phyloP scores from a whole-genome alignment of 2,888 invertebrate genomes.

The Spodoptera littoralis region DNA sequence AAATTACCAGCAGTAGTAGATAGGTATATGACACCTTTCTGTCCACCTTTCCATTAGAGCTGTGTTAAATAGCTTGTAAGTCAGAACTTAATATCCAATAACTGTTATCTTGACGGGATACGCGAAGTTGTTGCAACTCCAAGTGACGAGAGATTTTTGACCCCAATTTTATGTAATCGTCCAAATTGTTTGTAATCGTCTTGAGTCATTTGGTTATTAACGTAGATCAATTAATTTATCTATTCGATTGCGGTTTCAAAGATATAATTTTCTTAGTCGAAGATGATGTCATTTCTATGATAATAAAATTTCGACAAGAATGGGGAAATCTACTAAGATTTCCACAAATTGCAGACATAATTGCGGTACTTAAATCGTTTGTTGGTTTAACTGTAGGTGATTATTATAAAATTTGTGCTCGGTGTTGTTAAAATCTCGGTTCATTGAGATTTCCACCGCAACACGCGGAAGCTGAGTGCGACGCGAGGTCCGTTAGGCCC shows the following conservation, averaged over 20 bases:
- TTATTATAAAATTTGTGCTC: slow-evolving; percentile 35
- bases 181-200: slow-evolving; percentile 50
- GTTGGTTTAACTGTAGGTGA: slow-evolving; percentile 17
- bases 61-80: background rate
- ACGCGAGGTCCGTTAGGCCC: slow-evolving; percentile 38
- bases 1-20: too few species aligned
- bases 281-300: slow-evolving; percentile 47
- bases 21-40: too few species aligned
- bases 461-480: slow-evolving; percentile 46
- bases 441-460: slow-evolving; percentile 52
- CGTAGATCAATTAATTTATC: slow-evolving; percentile 52
- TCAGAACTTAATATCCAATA: slow-evolving; percentile 13
- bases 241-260: slow-evolving; percentile 37
- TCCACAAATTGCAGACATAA: slow-evolving; percentile 19
- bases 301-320: slow-evolving; percentile 39
- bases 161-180: slow-evolving; percentile 48
- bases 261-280: slow-evolving; percentile 28
- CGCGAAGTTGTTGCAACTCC: slow-evolving; percentile 22
- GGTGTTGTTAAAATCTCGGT: slow-evolving; percentile 32
- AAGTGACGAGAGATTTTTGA: slow-evolving; percentile 40
- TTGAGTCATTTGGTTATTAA: slow-evolving; percentile 53
- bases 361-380: slow-evolving; percentile 22
- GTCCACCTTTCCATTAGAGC: too few species aligned
- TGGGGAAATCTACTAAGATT: slow-evolving; percentile 23
- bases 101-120: slow-evolving; percentile 21